Evolutionary conservation across 2,113 vertebrate species (phyloP).

Genomic region (Tachysurus vachellii): DNA sequence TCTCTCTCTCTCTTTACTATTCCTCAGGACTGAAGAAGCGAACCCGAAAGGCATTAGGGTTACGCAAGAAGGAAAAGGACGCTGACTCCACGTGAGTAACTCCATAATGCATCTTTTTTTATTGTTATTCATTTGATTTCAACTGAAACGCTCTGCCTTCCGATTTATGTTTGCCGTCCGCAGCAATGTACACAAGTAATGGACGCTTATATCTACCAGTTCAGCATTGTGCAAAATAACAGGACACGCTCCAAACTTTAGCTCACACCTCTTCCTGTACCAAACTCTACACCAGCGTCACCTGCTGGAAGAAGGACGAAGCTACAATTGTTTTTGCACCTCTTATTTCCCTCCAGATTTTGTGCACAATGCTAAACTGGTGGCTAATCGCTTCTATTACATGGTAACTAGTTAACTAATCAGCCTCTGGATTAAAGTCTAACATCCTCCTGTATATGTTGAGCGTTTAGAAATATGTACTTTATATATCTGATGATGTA

Average conservation of each 20-base stretch:
- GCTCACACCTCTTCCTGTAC: background rate
- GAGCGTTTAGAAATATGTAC: background rate
- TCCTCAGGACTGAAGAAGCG: constrained; percentile 93
- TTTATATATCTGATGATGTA: background rate
- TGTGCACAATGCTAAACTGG: background rate
- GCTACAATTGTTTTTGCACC: background rate
- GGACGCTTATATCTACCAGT: background rate
- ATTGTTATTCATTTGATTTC: background rate
- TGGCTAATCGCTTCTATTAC: background rate
- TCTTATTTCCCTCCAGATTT: background rate
- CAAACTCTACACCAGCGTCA: background rate
- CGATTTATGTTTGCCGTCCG: too few species aligned
- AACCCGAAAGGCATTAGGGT: constrained; percentile 94
- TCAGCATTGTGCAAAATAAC: background rate
- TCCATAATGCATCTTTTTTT: background rate
- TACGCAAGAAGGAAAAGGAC: constrained; percentile 97
- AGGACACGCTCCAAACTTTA: background rate
- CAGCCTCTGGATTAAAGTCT: background rate
- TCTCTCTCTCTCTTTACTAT: background rate
- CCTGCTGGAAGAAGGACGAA: background rate
- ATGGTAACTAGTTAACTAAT: background rate
- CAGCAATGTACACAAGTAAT: background rate
- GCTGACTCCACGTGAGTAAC: constrained; percentile 87
- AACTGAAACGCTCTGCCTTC: background rate
- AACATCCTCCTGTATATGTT: background rate